These are phyloP conservation scores for Cheilosia impressa DNA, from an alignment of 2,888 invertebrate species.

Conservation along the genomic window DNA sequence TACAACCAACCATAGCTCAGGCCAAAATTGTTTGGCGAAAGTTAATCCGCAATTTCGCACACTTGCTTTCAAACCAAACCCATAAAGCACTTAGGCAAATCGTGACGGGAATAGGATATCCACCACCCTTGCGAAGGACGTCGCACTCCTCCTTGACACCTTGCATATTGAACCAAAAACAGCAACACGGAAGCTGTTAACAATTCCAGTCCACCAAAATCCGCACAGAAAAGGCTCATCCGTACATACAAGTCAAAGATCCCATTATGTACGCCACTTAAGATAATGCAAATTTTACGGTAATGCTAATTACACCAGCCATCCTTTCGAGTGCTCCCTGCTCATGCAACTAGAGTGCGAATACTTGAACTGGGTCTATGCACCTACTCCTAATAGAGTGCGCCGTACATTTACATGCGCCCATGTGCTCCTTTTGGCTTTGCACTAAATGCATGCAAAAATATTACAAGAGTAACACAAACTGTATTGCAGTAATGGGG, in stretches of 20 bases:
- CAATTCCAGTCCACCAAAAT: not conserved
- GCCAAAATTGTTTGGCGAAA: not conserved
- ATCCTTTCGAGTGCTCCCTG: not conserved
- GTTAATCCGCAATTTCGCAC: not conserved
- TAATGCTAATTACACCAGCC: slow-evolving; percentile 36
- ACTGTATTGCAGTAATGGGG: slow-evolving; percentile 3
- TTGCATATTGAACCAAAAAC: too few relatives aligned
- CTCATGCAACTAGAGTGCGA: not conserved
- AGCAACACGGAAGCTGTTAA: not conserved
- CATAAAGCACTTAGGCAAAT: not conserved
- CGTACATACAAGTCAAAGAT: not conserved
- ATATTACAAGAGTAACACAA: slow-evolving; percentile 8
- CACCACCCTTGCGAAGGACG: not conserved
- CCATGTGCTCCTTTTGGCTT: not conserved
- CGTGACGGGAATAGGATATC: not conserved
- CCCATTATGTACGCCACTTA: slow-evolving; percentile 24
- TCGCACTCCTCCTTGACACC: not conserved
- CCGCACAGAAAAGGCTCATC: not conserved
- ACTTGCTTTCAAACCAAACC: not conserved
- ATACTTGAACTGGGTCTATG: not conserved
- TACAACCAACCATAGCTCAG: not conserved
- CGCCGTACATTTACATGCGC: not conserved
- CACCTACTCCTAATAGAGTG: not conserved
- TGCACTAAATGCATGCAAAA: slow-evolving; percentile 4
- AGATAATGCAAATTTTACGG: slow-evolving; percentile 26